These are phyloP conservation scores for Tubulanus polymorphus DNA, from an alignment of 2,888 invertebrate genomes.

Conservation along the genomic window DNA sequence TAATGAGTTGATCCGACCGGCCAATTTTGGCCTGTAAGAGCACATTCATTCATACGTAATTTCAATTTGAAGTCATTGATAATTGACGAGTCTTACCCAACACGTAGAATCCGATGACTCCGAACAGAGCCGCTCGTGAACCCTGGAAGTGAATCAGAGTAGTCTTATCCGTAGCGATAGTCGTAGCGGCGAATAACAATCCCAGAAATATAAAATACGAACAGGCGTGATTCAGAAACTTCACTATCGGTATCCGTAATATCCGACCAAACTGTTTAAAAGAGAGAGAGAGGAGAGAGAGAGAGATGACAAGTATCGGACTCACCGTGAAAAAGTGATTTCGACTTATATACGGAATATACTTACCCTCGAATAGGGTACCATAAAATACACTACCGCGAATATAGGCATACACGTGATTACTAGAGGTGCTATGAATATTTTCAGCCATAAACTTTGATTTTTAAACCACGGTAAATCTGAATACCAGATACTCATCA, in stretches of 20 bases:
- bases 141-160: conserved; percentile 21
- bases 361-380: conserved; percentile 28
- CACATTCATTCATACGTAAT: too few relatives aligned
- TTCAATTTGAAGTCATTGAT: too few relatives aligned
- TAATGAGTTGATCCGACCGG: too few relatives aligned
- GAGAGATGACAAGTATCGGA: not conserved
- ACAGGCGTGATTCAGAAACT: conserved; percentile 32
- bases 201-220: conserved; percentile 28
- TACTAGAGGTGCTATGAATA: conserved; percentile 27
- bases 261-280: conserved; percentile 25
- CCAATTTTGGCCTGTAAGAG: too few relatives aligned
- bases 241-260: conserved; percentile 28
- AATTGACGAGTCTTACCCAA: too few relatives aligned
- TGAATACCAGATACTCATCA: conserved; percentile 34
- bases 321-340: not conserved
- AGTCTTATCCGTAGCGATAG: conserved; percentile 10
- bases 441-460: conserved; percentile 18
- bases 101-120: conserved; percentile 33
- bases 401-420: conserved; percentile 29
- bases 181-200: conserved; percentile 24
- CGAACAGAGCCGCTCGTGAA: conserved; percentile 24
- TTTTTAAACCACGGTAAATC: conserved; percentile 34
- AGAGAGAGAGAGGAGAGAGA: not conserved
- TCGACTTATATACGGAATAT: not conserved
- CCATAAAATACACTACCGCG: conserved; percentile 28